Conservation (phyloP, 2,888 invertebrate species). For the Eumerus sabulonum region DNA sequence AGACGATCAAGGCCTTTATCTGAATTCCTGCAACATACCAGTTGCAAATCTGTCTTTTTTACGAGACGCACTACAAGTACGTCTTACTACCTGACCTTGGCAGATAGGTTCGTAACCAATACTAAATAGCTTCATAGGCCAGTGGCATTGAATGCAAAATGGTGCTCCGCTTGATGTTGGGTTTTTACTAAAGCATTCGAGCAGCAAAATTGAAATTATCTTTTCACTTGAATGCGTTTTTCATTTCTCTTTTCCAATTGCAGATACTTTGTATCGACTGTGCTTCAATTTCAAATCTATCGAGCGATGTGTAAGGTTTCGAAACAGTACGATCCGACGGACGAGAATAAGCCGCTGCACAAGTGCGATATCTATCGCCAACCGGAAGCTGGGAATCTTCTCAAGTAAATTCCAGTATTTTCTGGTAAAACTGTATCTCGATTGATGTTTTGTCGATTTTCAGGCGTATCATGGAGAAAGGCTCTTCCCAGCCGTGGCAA, state of each 20-base stretch:
- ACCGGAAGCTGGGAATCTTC: conserved; percentile 90
- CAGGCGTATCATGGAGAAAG: conserved; percentile 90
- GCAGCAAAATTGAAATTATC: too few species aligned
- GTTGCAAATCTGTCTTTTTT: too few species aligned
- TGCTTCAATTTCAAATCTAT: conserved; percentile 96
- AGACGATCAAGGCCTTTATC: background rate
- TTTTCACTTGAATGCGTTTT: too few species aligned
- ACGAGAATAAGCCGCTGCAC: conserved; percentile 87
- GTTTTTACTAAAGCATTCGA: too few species aligned
- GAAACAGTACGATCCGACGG: conserved; percentile 88
- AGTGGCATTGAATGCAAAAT: too few species aligned
- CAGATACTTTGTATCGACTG: conserved; percentile 95
- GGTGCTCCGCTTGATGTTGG: too few species aligned
- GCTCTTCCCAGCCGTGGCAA: conserved; percentile 90
- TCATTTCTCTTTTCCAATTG: conserved; percentile 74
- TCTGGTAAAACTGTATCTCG: background rate
- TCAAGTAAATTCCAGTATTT: conserved; percentile 84
- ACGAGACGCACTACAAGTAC: too few species aligned
- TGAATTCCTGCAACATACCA: too few species aligned
- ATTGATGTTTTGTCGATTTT: conserved; percentile 70
- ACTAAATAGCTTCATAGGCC: too few species aligned
- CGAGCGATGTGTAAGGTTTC: conserved; percentile 90
- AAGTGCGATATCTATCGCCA: conserved; percentile 95
- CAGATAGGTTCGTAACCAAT: too few species aligned
- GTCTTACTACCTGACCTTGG: too few species aligned